Evolutionary conservation across 1,140 invertebrate genomes (phyloP), one percentile per base, ranked within the genome.

Genomic region (Temnothorax nylanderi): DNA sequence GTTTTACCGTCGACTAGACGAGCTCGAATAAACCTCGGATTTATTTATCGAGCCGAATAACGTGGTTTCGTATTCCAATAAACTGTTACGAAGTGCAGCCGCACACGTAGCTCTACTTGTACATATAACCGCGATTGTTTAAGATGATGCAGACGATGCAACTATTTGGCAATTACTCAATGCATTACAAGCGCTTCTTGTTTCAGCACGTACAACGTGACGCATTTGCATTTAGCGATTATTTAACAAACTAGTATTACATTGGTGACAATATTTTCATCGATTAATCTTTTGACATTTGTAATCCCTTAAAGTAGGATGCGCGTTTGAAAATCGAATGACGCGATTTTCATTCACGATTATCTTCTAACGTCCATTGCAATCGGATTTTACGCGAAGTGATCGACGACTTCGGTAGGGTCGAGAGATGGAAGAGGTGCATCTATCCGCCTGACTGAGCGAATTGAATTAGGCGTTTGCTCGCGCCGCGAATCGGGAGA

Each of bases 31-130:
- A 90, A 91, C 76, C 80, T 75, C 37, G 74, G 64, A 92, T 92
- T 90, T 89, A 88, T 90, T 92, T 91, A 90, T 90, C 90, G 85
- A 78, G 71, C 34, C 76, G 60, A 76, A 72, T 80, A 89, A 88
- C 76, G 82, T 60, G 86, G 75, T 91, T 88, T 84, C 81, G 90
- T 89, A 87, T 91, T 77, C 34, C 85, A 90, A 92, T 90, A 91
- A 92, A 90, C 85, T 80, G 77, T 88, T 88, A 88, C 88, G 80
- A 88, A 89, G 85, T 77, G 69, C 69, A 75, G 56, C 65, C 89
- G 86, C 89, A 88, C 69, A 89, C 69, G 69, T 54, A 56, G 18
- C 18, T 37, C 58, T 34, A 47, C 49, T 72, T 5, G 60, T 49
- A 41, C 13, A 21, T 7, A 62, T 16, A 65, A 65, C 34, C 21